phyloP scores from a whole-genome alignment of 2,888 invertebrate genomes.

The Aleiodes leptofemur region DNA sequence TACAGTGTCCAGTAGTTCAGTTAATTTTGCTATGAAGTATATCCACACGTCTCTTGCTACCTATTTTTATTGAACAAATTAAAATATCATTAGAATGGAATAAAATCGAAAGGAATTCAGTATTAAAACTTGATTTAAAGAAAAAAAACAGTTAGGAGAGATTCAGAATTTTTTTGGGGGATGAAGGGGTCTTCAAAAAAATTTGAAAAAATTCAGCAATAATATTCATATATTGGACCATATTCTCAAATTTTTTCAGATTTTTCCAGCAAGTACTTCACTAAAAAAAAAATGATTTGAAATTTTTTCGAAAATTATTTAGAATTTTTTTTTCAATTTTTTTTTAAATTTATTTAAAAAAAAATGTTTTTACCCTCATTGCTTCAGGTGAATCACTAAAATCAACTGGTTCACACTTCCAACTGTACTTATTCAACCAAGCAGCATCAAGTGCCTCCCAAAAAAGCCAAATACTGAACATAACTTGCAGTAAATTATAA shows the following conservation, averaged over 20 bases:
- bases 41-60: conserved; percentile 85
- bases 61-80: conserved; percentile 68
- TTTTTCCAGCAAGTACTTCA: too few species aligned
- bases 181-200: too few species aligned
- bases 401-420: conserved; percentile 95
- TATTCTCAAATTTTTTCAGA: too few species aligned
- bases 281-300: too few species aligned
- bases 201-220: too few species aligned
- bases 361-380: conserved; percentile 80
- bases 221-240: too few species aligned
- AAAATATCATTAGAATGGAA: background rate
- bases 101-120: too few species aligned
- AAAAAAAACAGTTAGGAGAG: too few species aligned
- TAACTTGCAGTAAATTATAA: conserved; percentile 93
- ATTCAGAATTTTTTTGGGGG: too few species aligned
- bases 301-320: too few species aligned
- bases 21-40: conserved; percentile 92
- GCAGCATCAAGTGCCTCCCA: conserved; percentile 86
- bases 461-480: conserved; percentile 88
- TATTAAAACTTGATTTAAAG: too few species aligned
- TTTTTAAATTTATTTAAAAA: background rate
- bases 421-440: conserved; percentile 90
- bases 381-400: conserved; percentile 86
- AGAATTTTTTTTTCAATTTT: too few species aligned
- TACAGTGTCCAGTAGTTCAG: conserved; percentile 92